phyloP scores from a whole-genome alignment of 2,888 invertebrate genomes.

The Punctoribates punctum region DNA sequence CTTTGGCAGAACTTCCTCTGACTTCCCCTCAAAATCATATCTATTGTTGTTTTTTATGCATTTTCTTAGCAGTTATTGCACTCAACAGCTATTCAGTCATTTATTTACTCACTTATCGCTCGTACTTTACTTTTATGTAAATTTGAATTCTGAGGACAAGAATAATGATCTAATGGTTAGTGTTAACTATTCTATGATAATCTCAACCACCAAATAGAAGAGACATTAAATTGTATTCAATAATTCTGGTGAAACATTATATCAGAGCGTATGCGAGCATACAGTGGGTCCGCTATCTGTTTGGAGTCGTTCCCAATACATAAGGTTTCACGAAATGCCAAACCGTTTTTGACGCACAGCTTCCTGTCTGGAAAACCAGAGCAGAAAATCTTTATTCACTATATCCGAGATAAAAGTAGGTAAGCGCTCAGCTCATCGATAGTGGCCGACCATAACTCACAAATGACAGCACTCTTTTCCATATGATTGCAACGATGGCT shows the following conservation, averaged over 20 bases:
- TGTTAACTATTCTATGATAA: constrained; percentile 31
- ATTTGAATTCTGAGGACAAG: constrained; percentile 14
- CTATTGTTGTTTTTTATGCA: constrained; percentile 11
- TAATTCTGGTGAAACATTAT: neutral
- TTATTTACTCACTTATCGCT: constrained; percentile 2
- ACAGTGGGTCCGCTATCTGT: neutral
- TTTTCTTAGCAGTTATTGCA: neutral
- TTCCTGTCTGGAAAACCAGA: constrained; percentile 18
- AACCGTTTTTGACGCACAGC: constrained; percentile 27
- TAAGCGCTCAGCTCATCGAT: constrained; percentile 7
- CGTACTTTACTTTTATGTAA: constrained; percentile 17
- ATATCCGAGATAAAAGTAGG: constrained; percentile 33
- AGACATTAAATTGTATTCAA: neutral
- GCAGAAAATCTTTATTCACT: constrained; percentile 8
- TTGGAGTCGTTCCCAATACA: neutral
- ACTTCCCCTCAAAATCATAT: neutral
- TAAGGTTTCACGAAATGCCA: constrained; percentile 28
- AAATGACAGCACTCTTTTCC: neutral
- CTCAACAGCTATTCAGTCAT: constrained; percentile 8
- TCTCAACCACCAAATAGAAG: neutral
- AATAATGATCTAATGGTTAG: constrained; percentile 23
- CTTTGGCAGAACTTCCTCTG: neutral
- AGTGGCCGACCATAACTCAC: neutral
- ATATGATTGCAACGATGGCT: neutral
- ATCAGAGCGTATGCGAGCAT: neutral